Base-by-base conservation (phyloP, 2,797 vertebrate species). In the Margarornis squamiger region DNA sequence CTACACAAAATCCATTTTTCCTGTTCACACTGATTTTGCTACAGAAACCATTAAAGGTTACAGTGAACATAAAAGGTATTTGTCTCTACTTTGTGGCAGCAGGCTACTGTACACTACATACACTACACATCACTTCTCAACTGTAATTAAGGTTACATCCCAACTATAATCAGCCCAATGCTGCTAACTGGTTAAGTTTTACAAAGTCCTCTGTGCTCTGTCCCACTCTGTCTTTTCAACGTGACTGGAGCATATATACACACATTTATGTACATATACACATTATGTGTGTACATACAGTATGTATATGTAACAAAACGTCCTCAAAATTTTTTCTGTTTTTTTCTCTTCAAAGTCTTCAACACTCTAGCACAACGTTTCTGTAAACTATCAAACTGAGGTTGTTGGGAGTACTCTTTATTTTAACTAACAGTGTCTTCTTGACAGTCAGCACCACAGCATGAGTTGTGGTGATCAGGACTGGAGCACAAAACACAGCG, bases 251-350 rank as follows among this genome's bases (percentile, higher is more conserved):
- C 52, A 63, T 5, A 66, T 2, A 30, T 0, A 51, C 9, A 39
- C 15, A 29, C 5, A 5, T 24, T 58, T 22, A 19, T 13, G 16
- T 15, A 26, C 8, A 19, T 15, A 43, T 11, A 39, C 3, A 13
- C 5, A 7, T 6, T 5, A 14, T 3, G 7, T 23, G 10, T 18
- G 6, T 22, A n/a, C 2, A 5, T 29, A 52, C 26, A 27, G 30
- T 10, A 41, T 4, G 9, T 8, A 3, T 13, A 24, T 9, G n/a
- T n/a, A 75, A 58, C 15, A 52, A 32, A 81, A 75, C 7, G 23
- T 11, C 21, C 48, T 59, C 41, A 58, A 46, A 83, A 83, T 23
- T 26, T 41, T 46, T 84, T 68, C 21, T 38, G 8, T 17, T 43
- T 81, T 52, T 52, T 67, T 61, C 19, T 73, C 32, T 76, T 88